phyloP scores from a whole-genome alignment of 2,888 invertebrate genomes.

The Cecidostiba fungosa region DNA sequence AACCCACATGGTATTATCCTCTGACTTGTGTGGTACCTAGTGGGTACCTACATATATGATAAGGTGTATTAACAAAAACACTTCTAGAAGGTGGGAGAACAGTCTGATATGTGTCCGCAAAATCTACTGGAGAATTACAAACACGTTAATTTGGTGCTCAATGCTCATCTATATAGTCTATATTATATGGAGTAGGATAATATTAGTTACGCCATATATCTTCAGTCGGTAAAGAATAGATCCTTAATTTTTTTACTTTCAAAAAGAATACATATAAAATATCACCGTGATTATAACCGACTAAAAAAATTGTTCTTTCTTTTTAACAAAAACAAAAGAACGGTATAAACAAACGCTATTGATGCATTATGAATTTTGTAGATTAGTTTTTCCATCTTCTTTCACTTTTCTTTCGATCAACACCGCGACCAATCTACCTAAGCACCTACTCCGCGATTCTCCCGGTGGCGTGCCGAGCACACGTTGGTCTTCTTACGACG shows the following conservation, averaged over 20 bases:
- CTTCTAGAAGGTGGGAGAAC: constrained; percentile 55
- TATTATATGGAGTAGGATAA: no score
- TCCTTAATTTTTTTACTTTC: neutral
- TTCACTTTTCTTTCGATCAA: no score
- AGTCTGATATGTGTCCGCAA: neutral
- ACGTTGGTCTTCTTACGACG: constrained; percentile 32
- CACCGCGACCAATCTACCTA: no score
- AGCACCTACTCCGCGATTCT: neutral
- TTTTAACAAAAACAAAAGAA: no score
- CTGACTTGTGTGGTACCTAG: neutral
- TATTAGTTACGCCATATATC: no score
- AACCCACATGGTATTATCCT: neutral
- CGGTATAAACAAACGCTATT: no score
- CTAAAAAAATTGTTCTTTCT: no score
- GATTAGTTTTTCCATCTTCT: no score
- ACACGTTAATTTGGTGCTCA: neutral
- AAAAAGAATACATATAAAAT: no score
- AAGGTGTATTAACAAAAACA: constrained; percentile 51
- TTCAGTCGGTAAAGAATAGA: neutral
- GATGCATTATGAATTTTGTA: no score
- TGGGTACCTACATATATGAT: neutral
- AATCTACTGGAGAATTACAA: neutral
- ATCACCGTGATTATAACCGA: no score
- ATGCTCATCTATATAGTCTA: no score
- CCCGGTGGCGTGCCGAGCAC: neutral